Evolutionary conservation across 2,113 vertebrate species (phyloP), one percentile per base, ranked within the genome.

Genomic region (Trichomycterus rosablanca): DNA sequence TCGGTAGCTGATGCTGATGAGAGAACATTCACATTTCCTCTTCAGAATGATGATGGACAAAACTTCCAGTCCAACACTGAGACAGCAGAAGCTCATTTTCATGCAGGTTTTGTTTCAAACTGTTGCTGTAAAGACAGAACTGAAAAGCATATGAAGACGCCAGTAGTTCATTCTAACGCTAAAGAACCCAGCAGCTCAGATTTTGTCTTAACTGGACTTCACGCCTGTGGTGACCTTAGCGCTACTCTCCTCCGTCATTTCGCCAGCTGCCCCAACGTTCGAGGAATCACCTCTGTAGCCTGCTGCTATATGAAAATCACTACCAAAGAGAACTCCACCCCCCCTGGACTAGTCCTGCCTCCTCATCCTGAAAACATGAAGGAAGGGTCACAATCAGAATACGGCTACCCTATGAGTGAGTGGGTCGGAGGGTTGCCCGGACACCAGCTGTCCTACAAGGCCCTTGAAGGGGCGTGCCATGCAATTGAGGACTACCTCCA

Each of bases 301-400:
- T 97, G 95, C 45, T 98, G 95, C 79, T 92, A 98, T 83, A 98
- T 98, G 94, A 97, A 97, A 45, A 70, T 96, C 43, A 90, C 87
- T 0, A 89, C 89, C 3, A 24, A 43, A 10, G 86, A 86, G 12
- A 63, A 80, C 15, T 37, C 71, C 1, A 0, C 23, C 7, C 42
- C 83, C 1, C 83, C 87, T 0, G 78, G 71, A 7, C 63, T 80
- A 2, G 59, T 81, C 0, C 35, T 23, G 3, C 40, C 78, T 0
- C 67, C 74, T 0, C 1, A 24, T n/a, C 32, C 63, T 0, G 22
- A 15, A 2, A 1, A 35, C 26, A 0, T 5, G 7, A 56, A n/a
- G 0, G 59, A 57, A 0, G 2, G 8, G 0, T 11, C 1, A 0
- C 63, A 28, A 22, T 55, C 56, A 4, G 77, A 80, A 37, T 79